Evolutionary conservation across 2,888 invertebrate genomes (phyloP), one percentile per base, ranked within the genome.

Genomic region (Phymatocera aterrima): DNA sequence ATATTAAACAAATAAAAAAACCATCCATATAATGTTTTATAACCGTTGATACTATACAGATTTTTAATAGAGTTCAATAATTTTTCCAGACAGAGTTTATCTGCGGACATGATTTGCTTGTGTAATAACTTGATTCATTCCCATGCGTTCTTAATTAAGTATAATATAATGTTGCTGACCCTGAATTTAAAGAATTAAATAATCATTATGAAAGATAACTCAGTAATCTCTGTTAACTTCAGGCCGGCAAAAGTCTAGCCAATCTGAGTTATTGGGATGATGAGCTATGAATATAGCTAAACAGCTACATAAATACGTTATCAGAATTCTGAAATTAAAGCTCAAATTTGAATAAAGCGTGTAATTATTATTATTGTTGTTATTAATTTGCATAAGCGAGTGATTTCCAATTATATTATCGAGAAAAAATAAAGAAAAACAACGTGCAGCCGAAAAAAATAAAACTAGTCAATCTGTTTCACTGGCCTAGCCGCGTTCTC

Each of bases 401-500:
- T 18, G 12, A 48, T 18, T 4, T 64, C n/a, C 28, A 64, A n/a
- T n/a, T 31, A 46, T 21, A 54, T 70, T 21, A 15, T 24, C 24
- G 60, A n/a, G 31, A 28, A 60, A 68, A 48, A 8, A 61, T 34
- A 65, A 15, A 24, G 60, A 34, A 12, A 37, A 65, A 54, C 43
- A 18, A 64, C 15, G 34, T 15, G 12, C 34, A n/a, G 34, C 12
- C 0, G 8, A 61, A 5, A 37, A 12, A 24, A 61, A 18, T n/a
- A 60, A 37, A 79, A 79, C 82, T 80, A 88, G 82, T 90, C 88
- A 31, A 83, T 28, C 72, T 83, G 85, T 79, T 90, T 88, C 81
- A 90, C 90, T 0, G 91, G 89, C 60, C 88, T 85, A 70, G 90
- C 84, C 54, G 91, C 89, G 46, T 88, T 81, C 88, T 93, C 92